These are phyloP conservation scores for Dendrolimus punctatus DNA, from an alignment of 1,140 invertebrate genomes.

Conservation along the genomic window DNA sequence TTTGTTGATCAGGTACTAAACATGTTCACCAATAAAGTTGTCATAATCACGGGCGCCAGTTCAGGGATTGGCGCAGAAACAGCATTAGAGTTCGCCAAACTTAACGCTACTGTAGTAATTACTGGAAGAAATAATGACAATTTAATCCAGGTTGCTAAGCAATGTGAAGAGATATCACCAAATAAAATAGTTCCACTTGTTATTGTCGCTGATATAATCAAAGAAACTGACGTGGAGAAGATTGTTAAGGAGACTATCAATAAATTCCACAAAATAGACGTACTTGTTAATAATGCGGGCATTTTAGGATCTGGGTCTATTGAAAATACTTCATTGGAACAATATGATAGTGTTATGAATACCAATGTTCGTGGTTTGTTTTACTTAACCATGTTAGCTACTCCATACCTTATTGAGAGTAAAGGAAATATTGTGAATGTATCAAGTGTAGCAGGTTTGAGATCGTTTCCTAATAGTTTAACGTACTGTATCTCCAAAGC, in stretches of 20 bases:
- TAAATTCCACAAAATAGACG: constrained; percentile 74
- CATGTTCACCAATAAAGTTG: too few species aligned
- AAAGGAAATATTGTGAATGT: constrained; percentile 88
- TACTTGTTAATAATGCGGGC: constrained; percentile 83
- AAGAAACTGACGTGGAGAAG: constrained; percentile 73
- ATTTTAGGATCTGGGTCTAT: constrained; percentile 78
- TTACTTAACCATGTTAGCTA: constrained; percentile 82
- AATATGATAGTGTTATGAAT: constrained; percentile 83
- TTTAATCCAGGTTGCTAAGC: constrained; percentile 59
- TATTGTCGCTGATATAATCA: constrained; percentile 74
- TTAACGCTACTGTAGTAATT: constrained; percentile 76
- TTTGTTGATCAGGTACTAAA: too few species aligned
- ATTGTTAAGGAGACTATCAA: constrained; percentile 73
- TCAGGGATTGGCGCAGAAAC: too few species aligned
- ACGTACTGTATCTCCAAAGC: constrained; percentile 88
- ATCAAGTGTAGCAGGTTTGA: constrained; percentile 84
- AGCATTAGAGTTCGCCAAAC: constrained; percentile 73
- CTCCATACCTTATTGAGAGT: constrained; percentile 80
- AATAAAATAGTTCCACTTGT: constrained; percentile 57
- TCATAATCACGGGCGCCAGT: too few species aligned
- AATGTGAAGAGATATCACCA: constrained; percentile 66
- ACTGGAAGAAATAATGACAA: constrained; percentile 67
- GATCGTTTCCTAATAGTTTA: constrained; percentile 77
- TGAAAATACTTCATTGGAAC: constrained; percentile 80
- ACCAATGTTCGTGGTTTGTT: constrained; percentile 83